These are phyloP conservation scores for Lethenteron camtschaticum DNA, from an alignment of 2,113 vertebrate genomes.

Conservation along the genomic window DNA sequence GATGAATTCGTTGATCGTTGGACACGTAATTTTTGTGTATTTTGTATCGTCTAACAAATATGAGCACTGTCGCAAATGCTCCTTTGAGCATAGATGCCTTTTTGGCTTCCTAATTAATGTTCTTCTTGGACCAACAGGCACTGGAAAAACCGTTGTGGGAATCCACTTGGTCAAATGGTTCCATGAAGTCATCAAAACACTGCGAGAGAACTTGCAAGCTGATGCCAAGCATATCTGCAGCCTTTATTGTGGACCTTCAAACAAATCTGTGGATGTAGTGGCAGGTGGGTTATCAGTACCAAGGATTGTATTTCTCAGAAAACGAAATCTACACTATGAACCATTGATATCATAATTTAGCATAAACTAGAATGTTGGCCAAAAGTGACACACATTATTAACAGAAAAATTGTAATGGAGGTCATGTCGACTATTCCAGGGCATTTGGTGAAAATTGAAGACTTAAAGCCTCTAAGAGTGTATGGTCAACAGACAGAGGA, in stretches of 20 bases:
- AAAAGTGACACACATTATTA: too few species aligned
- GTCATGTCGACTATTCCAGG: constrained; percentile 19
- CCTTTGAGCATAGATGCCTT: too few species aligned
- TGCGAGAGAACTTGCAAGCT: constrained; percentile 12
- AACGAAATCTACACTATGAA: too few species aligned
- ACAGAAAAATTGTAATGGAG: too few species aligned
- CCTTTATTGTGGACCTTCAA: constrained; percentile 75
- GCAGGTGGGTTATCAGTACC: constrained; percentile 25
- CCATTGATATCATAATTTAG: too few species aligned
- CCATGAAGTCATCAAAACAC: constrained; percentile 17
- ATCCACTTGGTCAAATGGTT: constrained; percentile 43
- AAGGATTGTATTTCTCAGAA: too few species aligned
- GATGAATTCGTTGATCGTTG: too few species aligned
- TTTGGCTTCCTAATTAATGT: too few species aligned
- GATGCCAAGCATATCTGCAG: constrained; percentile 14
- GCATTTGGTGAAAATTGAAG: constrained; percentile 27
- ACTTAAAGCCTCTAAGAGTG: constrained; percentile 34
- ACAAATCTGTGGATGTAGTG: constrained; percentile 77
- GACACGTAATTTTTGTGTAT: too few species aligned
- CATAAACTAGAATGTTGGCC: too few species aligned
- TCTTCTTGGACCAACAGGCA: constrained; percentile 20
- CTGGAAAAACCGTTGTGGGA: constrained; percentile 43
- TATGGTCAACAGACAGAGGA: constrained; percentile 48
- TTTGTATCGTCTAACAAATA: too few species aligned
- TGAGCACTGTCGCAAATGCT: too few species aligned